Conservation (phyloP, 2,113 vertebrate genomes). For the Hassar affinis region DNA sequence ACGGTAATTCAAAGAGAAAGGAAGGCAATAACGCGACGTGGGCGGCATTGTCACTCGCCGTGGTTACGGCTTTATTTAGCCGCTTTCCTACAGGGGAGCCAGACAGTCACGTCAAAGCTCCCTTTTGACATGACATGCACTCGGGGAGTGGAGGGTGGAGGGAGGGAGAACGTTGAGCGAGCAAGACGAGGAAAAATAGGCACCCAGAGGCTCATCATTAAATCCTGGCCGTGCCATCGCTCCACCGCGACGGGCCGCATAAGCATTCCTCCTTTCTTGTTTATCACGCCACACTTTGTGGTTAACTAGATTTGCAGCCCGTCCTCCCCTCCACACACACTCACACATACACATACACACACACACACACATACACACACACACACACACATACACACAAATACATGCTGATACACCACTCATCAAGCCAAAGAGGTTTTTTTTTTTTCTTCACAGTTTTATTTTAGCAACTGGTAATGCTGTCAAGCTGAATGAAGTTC, state of each 20-base stretch:
- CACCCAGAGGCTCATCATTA: conserved; percentile 46
- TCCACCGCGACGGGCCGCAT: conserved; percentile 2
- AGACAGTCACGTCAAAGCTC: conserved; percentile 41
- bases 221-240: conserved; percentile 21
- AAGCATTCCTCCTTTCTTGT: conserved; percentile 36
- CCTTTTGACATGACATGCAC: conserved; percentile 39
- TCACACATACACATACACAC: background rate
- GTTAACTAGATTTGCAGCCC: conserved; percentile 42
- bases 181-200: conserved; percentile 13
- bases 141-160: conserved; percentile 13
- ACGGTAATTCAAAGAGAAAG: conserved; percentile 37
- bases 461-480: conserved; percentile 31
- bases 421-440: background rate
- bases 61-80: conserved; percentile 51
- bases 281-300: conserved; percentile 38
- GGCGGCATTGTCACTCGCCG: conserved; percentile 35
- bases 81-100: conserved; percentile 30
- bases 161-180: background rate
- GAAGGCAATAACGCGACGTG: conserved; percentile 40
- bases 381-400: background rate
- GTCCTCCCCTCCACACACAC: background rate
- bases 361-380: background rate
- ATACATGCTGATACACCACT: background rate
- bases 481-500: conserved; percentile 39
- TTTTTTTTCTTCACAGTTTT: conserved; percentile 26